Percentiles rank a stretch among this genome's conserved stretches.
These are phyloP conservation scores for Macrochelys suwanniensis DNA, from an alignment of 2,797 vertebrate species.

Conservation along the genomic window DNA sequence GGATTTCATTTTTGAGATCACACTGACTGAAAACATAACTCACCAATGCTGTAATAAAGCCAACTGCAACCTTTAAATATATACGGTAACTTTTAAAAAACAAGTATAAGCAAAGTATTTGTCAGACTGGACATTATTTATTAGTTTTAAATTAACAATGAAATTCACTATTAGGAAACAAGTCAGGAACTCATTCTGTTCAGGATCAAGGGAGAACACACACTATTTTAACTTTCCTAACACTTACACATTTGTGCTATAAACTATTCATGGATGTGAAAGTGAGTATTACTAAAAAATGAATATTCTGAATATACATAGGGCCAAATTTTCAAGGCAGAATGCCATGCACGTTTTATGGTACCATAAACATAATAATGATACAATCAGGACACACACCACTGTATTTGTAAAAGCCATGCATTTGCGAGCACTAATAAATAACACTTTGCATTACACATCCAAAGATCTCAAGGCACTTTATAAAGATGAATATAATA, in stretches of 20 bases:
- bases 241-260: neutral
- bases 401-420: neutral
- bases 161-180: neutral
- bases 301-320: neutral
- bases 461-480: neutral
- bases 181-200: neutral
- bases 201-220: neutral
- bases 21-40: neutral
- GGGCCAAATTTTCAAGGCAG: neutral
- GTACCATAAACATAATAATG: neutral
- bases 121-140: neutral
- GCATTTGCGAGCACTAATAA: neutral
- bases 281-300: neutral
- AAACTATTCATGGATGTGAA: neutral
- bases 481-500: neutral
- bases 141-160: conserved; percentile 1
- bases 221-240: neutral
- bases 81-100: neutral
- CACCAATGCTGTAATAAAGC: neutral
- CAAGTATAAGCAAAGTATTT: neutral
- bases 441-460: neutral
- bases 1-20: neutral
- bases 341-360: neutral
- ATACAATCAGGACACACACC: neutral
- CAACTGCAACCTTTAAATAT: neutral